Percentiles rank a stretch among this genome's conserved stretches.
phyloP scores from a whole-genome alignment of 2,113 vertebrate species.

The Pseudorectes ferrugineus region DNA sequence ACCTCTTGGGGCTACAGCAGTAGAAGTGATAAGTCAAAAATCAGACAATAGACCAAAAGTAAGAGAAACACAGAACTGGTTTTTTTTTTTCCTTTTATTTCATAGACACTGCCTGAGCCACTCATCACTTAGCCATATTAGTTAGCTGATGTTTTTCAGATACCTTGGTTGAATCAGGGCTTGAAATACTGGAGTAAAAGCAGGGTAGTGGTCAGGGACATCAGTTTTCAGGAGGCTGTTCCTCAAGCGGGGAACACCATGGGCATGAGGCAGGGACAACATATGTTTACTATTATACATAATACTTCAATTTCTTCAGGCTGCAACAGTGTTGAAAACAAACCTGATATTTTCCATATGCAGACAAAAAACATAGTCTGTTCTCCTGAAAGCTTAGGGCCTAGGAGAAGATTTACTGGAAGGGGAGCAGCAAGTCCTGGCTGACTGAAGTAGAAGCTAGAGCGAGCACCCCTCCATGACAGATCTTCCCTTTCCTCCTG shows the following conservation, averaged over 20 bases:
- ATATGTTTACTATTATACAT: constrained; percentile 21
- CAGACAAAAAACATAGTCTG: not conserved
- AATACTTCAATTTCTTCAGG: constrained; percentile 39
- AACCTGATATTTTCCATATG: constrained; percentile 48
- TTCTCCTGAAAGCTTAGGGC: not conserved
- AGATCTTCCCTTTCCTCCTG: not conserved
- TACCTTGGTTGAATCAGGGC: not conserved
- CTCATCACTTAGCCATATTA: not conserved
- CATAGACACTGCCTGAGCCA: not conserved
- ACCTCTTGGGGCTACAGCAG: not conserved
- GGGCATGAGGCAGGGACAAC: not conserved
- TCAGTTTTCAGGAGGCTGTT: not conserved
- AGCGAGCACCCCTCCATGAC: rapidly evolving
- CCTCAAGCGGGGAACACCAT: not conserved
- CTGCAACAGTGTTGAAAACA: constrained; percentile 31
- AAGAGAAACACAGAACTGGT: not conserved
- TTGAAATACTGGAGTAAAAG: not conserved
- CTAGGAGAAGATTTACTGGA: not conserved
- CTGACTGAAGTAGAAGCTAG: not conserved
- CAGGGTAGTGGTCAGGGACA: not conserved
- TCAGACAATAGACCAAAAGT: not conserved
- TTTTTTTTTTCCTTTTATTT: not conserved
- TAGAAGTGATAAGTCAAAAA: not conserved
- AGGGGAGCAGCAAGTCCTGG: not conserved
- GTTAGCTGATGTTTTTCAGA: not conserved